A percentile compares a stretch with the other conserved stretches of the same genome.
These are phyloP conservation scores for Macropus fuliginosus DNA, from an alignment of 2,797 vertebrate species.

Conservation along the genomic window DNA sequence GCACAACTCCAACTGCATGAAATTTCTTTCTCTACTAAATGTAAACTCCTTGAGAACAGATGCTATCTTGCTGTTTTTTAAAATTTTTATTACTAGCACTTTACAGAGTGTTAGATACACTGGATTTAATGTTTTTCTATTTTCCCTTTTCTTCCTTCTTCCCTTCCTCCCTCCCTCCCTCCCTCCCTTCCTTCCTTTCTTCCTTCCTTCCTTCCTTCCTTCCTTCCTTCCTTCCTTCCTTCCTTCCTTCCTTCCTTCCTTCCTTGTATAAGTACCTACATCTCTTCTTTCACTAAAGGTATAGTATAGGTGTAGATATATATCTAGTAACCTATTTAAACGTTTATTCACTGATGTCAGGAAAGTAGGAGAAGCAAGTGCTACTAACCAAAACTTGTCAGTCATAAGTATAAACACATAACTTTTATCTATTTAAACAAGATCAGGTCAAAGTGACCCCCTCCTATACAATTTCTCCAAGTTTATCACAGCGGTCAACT, in stretches of 20 bases:
- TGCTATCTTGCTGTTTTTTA: no score
- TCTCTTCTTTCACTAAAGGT: neutral
- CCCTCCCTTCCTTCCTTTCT: no score
- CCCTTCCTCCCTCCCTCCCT: no score
- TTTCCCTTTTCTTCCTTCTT: neutral
- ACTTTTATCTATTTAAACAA: conserved; percentile 20
- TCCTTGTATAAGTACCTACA: neutral
- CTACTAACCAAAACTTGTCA: neutral
- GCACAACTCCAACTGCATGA: no score
- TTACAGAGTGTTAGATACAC: no score
- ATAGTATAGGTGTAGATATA: neutral
- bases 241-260: neutral
- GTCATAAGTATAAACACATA: neutral
- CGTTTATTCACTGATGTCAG: neutral
- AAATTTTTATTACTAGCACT: no score
- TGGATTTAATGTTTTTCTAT: no score
- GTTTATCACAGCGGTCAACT: neutral
- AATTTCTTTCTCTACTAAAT: no score
- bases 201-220: no score
- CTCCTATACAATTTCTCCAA: neutral
- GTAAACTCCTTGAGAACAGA: no score
- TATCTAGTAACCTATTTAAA: neutral
- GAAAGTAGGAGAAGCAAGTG: neutral
- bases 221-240: no score
- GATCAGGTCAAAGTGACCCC: neutral